Evolutionary conservation across 2,113 vertebrate genomes (phyloP).

Genomic region (Chiloscyllium plagiosum): DNA sequence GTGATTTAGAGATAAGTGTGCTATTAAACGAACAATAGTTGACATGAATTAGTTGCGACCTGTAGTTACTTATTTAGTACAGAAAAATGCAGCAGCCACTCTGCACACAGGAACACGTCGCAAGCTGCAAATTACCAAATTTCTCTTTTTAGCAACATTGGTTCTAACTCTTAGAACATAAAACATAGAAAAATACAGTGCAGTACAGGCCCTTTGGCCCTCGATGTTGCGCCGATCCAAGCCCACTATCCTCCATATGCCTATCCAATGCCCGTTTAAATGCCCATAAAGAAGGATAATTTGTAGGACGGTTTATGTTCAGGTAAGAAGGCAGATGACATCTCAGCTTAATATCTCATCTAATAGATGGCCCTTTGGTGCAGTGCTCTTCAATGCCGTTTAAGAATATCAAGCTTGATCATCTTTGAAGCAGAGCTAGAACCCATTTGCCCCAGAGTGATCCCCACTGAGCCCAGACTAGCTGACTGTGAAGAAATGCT

Average conservation of each 20-base stretch:
- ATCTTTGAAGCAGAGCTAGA: neutral
- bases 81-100: neutral
- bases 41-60: neutral
- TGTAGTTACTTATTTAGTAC: neutral
- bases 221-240: too few species aligned
- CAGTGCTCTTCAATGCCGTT: neutral
- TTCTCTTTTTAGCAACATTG: neutral
- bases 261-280: too few species aligned
- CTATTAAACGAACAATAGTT: neutral
- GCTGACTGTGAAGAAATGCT: neutral
- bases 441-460: neutral
- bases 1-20: neutral
- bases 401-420: neutral
- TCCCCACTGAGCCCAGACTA: neutral
- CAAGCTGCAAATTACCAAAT: neutral
- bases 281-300: too few species aligned
- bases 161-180: neutral
- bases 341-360: neutral
- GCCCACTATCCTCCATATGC: too few species aligned
- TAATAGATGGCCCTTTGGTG: neutral
- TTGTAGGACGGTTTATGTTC: neutral
- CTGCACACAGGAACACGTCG: neutral
- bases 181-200: too few species aligned
- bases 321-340: neutral
- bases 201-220: too few species aligned